Base-by-base conservation (phyloP, 2,888 invertebrate genomes). In the Boloria selene region DNA sequence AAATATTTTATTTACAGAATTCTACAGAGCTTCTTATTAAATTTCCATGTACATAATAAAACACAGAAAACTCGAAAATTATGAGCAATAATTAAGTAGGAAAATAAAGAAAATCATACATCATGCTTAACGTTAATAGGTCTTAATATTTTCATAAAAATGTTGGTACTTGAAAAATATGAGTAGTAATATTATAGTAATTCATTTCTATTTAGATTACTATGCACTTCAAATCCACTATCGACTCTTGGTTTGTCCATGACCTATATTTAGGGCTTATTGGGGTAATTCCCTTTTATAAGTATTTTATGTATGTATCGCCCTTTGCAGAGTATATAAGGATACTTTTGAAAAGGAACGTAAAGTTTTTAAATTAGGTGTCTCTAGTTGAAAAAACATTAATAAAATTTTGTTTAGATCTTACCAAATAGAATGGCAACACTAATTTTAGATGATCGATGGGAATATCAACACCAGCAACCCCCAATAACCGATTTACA, bases 391-490 rank as follows among this genome's bases (percentile, higher is more conserved):
- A 50, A 16, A 22, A 13, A 13, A 22, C 0, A 16, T 53, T 31
- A 22, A 52, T 26, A 26, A 53, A n/a, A 26, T 38, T 3, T 42
- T 44, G 4, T 14, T 22, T 16, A 49, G 16, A 16, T 47, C 73
- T 69, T 78, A 89, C 91, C 86, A 86, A 82, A 73, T 89, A 82
- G 75, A 87, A 91, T 14, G 91, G 91, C 16, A 92, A 76, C 52
- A 85, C 72, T 44, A 88, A 70, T 74, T 89, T 90, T 70, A 91
- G 72, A 70, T 91, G 89, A 64, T 90, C 89, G 64, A 90, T 77
- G 3, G 91, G 91, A 54, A 92, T 90, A 64, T 92, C 91, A 6
- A 92, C 84, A 0, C 91, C 91, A 1, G 90, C 92, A 0, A 92
- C 92, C 10, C 92, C 92, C 49, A 92, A 74, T 4, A 92, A 79